Base-by-base conservation (phyloP, 2,113 vertebrate species). In the Crotalus tigris region DNA sequence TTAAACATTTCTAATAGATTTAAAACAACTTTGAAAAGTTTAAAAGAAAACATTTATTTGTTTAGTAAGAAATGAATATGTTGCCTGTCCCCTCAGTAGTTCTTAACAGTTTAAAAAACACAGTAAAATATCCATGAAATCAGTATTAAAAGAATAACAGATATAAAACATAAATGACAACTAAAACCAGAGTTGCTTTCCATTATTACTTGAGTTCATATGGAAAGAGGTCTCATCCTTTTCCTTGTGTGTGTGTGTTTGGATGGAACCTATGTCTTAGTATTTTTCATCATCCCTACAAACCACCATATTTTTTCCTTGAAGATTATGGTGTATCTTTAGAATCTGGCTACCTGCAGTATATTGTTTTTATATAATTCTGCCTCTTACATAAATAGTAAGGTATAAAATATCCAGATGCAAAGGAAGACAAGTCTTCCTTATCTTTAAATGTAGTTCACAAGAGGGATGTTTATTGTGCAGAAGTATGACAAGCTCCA, bases 241-340 rank as follows among this genome's bases (percentile, higher is more conserved):
- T 44, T 39, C 7, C 1, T 19, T 33, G 39, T 81, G 21, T 1
- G 0, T 39, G 86, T 81, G 89, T 92, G 87, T 64, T 17, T 59
- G 92, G 59, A 85, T 94, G 94, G 94, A 96, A 88, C 75, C n/a
- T 90, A 17, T 89, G 55, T 24, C 92, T 61, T 61, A n/a, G 55
- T 89, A 24, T 91, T 24, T 94, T 75, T 86, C 91, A 12, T 93
- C 69, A 92, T 21, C 57, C 95, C 33, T 94, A 95, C 89, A 89
- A 89, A 93, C 88, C 61, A 46, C 86, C 90, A 92, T 94, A 94
- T 95, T 17, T 96, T 97, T 96, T 96, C 94, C 93, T 94, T 92
- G 53, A 92, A 95, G 89, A 94, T 94, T 95, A 94, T 55, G 89
- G 92, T 87, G 17, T 93, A 92, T 94, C 93, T 97, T 96, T 91